Base-by-base conservation (phyloP, 2,113 vertebrate genomes). In the Electrona antarctica region DNA sequence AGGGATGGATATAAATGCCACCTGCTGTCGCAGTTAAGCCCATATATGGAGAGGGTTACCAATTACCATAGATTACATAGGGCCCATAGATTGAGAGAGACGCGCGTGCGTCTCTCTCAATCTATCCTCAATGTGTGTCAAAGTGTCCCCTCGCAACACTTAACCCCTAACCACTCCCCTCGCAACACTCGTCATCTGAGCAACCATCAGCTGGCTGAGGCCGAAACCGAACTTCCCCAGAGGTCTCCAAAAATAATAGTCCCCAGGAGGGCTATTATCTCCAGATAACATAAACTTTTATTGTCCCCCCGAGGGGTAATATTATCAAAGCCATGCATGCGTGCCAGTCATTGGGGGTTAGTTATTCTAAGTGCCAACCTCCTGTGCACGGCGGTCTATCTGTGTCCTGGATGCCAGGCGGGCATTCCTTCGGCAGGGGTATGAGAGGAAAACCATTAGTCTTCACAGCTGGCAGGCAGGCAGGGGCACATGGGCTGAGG, bases 231-330 rank as follows among this genome's bases (percentile, higher is more conserved):
- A 41, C 33, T 41, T 6, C 33, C 33, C 33, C 33, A 41, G 33
- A 41, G 33, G 33, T 41, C 33, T 41, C 33, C 33, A 41, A 41
- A 41, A 41, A 86, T 66, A 80, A 82, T 74, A 83, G 77, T 33
- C 57, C 74, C 67, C 1, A 2, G 62, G 59, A 69, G 71, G 69
- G 60, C 61, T 46, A 73, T 82, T 41, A 80, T 78, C 2, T 3
- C 79, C 60, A 73, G 80, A 83, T 80, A 78, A 79, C 78, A 82
- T 78, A 82, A 74, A 66, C 72, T 70, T 21, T 81, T 83, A 83
- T 79, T 74, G 68, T 71, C 67, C 76, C 68, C 67, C n/a, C 21
- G 21, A 33, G 74, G 76, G 33, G 72, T 83, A 74, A 86, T 78
- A 78, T 79, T 79, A 85, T 85, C 74, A 69, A 41, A 79, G 72